Conservation (phyloP, 1,140 invertebrate genomes). For the Whitmania pigra region DNA sequence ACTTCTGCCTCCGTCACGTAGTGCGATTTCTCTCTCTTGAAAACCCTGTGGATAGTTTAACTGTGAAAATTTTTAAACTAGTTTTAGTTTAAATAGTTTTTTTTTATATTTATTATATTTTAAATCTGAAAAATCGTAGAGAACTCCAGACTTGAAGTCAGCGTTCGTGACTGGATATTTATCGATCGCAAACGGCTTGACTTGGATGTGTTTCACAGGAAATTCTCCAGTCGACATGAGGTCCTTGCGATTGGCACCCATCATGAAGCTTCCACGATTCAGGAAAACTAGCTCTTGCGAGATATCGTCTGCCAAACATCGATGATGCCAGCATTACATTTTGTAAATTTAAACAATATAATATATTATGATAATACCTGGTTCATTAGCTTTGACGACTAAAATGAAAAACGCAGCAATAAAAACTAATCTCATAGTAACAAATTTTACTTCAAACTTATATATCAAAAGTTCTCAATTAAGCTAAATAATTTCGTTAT, state of each 20-base stretch:
- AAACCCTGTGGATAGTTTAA: conserved; percentile 29
- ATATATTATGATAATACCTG: neutral
- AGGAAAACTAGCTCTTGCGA: conserved; percentile 22
- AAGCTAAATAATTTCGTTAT: too few relatives aligned
- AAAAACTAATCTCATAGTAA: too few relatives aligned
- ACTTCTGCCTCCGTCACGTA: conserved; percentile 32
- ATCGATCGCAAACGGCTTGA: conserved; percentile 35
- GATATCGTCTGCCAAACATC: neutral
- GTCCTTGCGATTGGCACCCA: conserved; percentile 34
- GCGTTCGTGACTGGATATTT: conserved; percentile 34
- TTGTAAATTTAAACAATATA: neutral
- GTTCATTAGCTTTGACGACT: too few relatives aligned
- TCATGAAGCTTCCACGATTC: conserved; percentile 30
- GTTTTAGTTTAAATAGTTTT: neutral
- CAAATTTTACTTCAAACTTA: too few relatives aligned
- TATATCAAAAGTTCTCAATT: too few relatives aligned
- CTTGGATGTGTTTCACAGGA: conserved; percentile 29
- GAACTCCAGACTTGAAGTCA: conserved; percentile 31
- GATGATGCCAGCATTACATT: neutral
- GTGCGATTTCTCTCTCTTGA: conserved; percentile 30
- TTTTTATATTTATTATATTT: neutral
- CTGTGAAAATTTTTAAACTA: neutral
- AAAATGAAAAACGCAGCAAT: too few relatives aligned
- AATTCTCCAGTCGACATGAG: conserved; percentile 33
- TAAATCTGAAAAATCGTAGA: neutral